Base-by-base conservation (phyloP, 2,113 vertebrate species). In the Plotosus lineatus region DNA sequence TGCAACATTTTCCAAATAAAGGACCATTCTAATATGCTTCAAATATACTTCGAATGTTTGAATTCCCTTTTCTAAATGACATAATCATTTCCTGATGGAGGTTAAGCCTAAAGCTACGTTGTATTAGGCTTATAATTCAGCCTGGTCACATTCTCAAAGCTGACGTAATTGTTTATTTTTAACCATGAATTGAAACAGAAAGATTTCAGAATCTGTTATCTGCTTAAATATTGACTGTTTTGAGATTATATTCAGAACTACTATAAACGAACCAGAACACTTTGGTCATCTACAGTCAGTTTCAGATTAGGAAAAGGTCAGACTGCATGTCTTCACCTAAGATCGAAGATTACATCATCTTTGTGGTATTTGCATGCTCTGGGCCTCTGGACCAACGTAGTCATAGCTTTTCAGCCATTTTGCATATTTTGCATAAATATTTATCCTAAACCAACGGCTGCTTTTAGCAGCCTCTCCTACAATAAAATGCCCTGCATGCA, bases 291-390 rank as follows among this genome's bases (percentile, higher is more conserved):
- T 66, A 40, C 19, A 73, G 69, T 6, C 28, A 33, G 69, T 51
- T 78, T 66, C 56, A 75, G 55, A 75, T 50, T 38, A 61, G 31
- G 44, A 21, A 48, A 73, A 60, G 15, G 12, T 46, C 40, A 1
- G 17, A 23, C 36, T 58, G 50, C 69, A 79, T 38, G 36, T 81
- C 71, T 68, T 55, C 17, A 75, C 48, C 50, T 74, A 48, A 80
- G 19, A 48, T 69, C 21, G 21, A 23, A 12, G 55, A 33, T 83
- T 75, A 85, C 75, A 77, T 85, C 79, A 76, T 77, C 51, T 48
- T 50, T 76, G 51, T 44, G 60, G 71, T 77, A 87, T 83, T 83
- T 75, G 17, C 28, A 73, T 77, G 75, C 53, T 71, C 80, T 68
- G 53, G 75, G 60, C 36, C 42, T 80, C 72, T 50, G 19, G 58